Conservation (phyloP, 2,888 invertebrate genomes). For the Dioctria linearis region DNA sequence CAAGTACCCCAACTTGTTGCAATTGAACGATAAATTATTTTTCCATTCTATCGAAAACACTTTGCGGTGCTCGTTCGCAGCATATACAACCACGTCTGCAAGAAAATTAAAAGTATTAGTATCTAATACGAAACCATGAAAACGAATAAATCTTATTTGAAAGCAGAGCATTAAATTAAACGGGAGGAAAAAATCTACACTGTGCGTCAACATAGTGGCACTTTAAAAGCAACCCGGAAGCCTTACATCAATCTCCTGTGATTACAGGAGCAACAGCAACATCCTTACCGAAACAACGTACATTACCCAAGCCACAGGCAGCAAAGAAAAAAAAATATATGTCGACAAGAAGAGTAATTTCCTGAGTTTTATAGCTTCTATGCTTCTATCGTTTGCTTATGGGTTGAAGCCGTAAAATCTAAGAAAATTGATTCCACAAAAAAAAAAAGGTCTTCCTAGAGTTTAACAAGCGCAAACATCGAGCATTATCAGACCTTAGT, state of each 20-base stretch:
- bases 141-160: conserved; percentile 20
- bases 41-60: neutral
- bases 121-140: neutral
- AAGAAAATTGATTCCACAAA: conserved; percentile 34
- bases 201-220: conserved; percentile 20
- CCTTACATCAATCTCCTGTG: conserved; percentile 36
- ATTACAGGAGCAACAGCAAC: conserved; percentile 31
- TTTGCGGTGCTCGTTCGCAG: neutral
- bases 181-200: conserved; percentile 25
- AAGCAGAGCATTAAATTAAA: conserved; percentile 34
- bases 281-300: conserved; percentile 30
- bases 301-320: neutral
- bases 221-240: neutral
- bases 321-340: conserved; percentile 13
- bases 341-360: conserved; percentile 43
- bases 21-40: too few relatives aligned
- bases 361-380: conserved; percentile 41
- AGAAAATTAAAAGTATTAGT: conserved; percentile 34
- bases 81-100: conserved; percentile 1
- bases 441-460: conserved; percentile 19
- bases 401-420: conserved; percentile 37
- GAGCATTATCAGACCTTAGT: conserved; percentile 33
- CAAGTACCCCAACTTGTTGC: too few relatives aligned
- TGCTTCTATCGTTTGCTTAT: conserved; percentile 43
- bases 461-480: conserved; percentile 36